Percentiles rank a stretch among this genome's conserved stretches.
These are phyloP conservation scores for Alaudala cheleensis DNA, from an alignment of 2,113 vertebrate species.

Conservation along the genomic window DNA sequence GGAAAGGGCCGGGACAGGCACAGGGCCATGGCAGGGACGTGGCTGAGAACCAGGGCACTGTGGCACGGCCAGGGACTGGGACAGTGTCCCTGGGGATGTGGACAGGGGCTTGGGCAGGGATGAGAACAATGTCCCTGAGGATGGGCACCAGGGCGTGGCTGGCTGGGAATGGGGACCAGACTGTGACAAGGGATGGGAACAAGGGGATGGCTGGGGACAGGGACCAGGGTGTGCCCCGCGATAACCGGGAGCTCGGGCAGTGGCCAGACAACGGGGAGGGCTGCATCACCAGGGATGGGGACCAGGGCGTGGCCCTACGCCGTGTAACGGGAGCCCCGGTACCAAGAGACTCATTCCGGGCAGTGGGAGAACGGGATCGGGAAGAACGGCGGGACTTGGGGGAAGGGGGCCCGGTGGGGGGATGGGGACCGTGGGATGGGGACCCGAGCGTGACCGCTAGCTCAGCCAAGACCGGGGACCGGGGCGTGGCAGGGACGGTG, in stretches of 20 bases:
- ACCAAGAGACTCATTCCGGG: neutral
- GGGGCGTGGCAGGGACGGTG: neutral
- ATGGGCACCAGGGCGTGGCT: neutral
- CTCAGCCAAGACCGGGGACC: neutral
- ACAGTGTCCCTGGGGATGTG: neutral
- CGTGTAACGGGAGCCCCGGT: neutral
- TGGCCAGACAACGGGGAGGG: fast-evolving
- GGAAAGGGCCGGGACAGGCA: conserved; percentile 14
- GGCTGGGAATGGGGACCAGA: neutral
- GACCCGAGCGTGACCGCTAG: neutral
- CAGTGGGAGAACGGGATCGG: neutral
- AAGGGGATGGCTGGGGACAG: neutral
- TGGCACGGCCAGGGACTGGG: neutral
- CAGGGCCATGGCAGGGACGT: neutral
- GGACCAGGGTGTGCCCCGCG: neutral
- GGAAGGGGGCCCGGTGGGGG: neutral
- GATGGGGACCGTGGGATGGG: neutral
- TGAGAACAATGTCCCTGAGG: neutral
- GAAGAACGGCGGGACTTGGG: neutral
- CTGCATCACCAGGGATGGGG: neutral
- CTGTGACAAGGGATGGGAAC: neutral
- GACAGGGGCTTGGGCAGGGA: neutral
- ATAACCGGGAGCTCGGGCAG: neutral
- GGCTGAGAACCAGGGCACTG: neutral
- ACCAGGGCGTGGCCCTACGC: neutral